Percentiles rank a stretch among this genome's conserved stretches.
Conservation (phyloP, 2,888 invertebrate genomes). For the Cantharis rustica region DNA sequence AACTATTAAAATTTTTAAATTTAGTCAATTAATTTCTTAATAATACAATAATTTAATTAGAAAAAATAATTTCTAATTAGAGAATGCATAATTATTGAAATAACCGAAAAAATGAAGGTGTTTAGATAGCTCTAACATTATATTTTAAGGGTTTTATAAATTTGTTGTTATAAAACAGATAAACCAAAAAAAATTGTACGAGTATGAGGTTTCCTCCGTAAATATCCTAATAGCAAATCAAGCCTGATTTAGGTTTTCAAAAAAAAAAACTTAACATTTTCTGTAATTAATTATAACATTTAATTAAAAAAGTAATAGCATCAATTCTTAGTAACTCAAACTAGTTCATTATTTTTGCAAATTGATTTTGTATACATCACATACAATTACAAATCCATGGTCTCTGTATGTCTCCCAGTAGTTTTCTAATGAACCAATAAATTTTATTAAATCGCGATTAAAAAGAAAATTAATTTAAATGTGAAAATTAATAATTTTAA, state of each 20-base stretch:
- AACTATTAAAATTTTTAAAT: too few relatives aligned
- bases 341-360: not conserved
- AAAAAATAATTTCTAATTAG: too few relatives aligned
- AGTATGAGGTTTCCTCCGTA: not conserved
- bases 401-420: not conserved
- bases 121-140: too few relatives aligned
- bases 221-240: not conserved
- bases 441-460: not conserved
- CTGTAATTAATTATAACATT: not conserved
- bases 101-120: not conserved
- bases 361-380: not conserved
- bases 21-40: too few relatives aligned
- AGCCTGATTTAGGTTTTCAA: too few relatives aligned
- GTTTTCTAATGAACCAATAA: not conserved
- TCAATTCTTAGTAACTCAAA: not conserved
- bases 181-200: not conserved
- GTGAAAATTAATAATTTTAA: not conserved
- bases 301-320: not conserved
- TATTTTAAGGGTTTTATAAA: too few relatives aligned
- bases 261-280: not conserved
- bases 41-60: too few relatives aligned
- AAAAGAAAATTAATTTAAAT: not conserved
- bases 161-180: too few relatives aligned
- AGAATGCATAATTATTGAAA: not conserved
- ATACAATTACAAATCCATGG: not conserved